These are phyloP conservation scores for Neolamprologus brichardi DNA, from an alignment of 2,113 vertebrate genomes.

Conservation along the genomic window DNA sequence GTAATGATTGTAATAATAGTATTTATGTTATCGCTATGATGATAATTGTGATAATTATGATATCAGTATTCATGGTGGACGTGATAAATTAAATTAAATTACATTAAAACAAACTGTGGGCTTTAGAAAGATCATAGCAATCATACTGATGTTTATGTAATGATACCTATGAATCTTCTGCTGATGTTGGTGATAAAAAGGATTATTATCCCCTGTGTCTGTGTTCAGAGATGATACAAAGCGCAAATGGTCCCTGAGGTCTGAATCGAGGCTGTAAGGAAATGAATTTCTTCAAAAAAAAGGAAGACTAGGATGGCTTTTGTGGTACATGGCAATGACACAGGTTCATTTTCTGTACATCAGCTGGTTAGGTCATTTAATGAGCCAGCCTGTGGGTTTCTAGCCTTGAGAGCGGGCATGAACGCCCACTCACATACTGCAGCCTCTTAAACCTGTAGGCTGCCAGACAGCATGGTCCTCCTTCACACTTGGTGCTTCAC, in stretches of 20 bases:
- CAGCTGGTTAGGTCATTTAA: conserved; percentile 9
- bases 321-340: background rate
- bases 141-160: background rate
- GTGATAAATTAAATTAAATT: background rate
- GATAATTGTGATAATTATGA: background rate
- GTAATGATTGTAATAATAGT: background rate
- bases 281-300: background rate
- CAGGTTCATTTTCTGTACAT: background rate
- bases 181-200: background rate
- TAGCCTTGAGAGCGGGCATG: background rate
- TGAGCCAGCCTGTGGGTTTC: background rate
- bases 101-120: background rate
- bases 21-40: background rate
- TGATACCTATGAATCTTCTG: background rate
- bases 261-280: background rate
- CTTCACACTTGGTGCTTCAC: background rate
- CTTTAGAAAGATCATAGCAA: background rate
- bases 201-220: background rate
- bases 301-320: background rate
- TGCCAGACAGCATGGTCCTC: background rate
- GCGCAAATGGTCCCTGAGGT: background rate
- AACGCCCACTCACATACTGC: background rate
- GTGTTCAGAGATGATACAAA: background rate
- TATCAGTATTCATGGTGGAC: background rate
- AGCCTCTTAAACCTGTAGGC: background rate